Evolutionary conservation across 2,113 vertebrate genomes (phyloP).

Genomic region (Anguilla rostrata): DNA sequence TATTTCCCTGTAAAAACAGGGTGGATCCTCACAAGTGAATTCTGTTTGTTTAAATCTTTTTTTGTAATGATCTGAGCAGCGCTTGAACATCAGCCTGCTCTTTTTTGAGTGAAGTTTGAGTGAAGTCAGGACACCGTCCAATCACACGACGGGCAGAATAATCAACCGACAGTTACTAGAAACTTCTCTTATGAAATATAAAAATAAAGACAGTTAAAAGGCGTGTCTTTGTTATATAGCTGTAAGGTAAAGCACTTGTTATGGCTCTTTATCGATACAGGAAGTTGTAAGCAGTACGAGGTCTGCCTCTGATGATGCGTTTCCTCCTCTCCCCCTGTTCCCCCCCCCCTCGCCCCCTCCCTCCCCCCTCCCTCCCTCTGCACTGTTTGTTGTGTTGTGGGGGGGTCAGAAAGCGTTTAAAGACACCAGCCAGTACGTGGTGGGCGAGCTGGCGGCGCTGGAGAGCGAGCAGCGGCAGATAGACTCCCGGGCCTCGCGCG

Average conservation of each 20-base stretch:
- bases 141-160: neutral
- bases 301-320: constrained; percentile 79
- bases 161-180: no score
- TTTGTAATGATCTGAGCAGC: neutral
- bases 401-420: constrained; percentile 98
- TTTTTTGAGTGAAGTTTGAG: no score
- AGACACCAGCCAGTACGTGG: constrained; percentile 99
- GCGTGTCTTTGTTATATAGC: no score
- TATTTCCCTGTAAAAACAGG: constrained; percentile 68
- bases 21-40: constrained; percentile 72
- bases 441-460: constrained; percentile 99
- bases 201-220: no score
- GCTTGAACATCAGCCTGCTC: neutral
- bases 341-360: constrained; percentile 41
- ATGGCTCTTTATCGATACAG: neutral
- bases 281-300: constrained; percentile 58
- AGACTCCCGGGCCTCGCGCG: constrained; percentile 97
- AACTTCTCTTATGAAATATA: no score
- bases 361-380: constrained; percentile 37
- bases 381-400: constrained; percentile 74
- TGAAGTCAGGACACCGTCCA: neutral
- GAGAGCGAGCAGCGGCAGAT: constrained; percentile 99
- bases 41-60: neutral
- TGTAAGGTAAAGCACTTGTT: no score
- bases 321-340: constrained; percentile 28